Conservation (phyloP, 2,888 invertebrate genomes). For the Odontocerum albicorne region DNA sequence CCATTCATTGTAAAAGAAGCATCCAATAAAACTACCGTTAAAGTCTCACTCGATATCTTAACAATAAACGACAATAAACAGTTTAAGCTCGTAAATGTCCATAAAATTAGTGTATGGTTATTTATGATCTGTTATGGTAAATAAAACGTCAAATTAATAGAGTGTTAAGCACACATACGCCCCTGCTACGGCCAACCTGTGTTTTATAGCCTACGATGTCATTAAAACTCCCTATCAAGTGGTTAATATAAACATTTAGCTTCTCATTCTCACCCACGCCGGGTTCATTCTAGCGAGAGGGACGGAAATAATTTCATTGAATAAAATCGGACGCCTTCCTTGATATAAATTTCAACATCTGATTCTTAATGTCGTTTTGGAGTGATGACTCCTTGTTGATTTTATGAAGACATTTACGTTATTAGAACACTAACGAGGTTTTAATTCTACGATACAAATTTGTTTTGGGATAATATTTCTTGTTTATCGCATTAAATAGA, state of each 20-base stretch:
- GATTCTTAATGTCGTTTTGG: constrained; percentile 29
- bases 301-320: constrained; percentile 9
- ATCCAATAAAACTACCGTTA: too few relatives aligned
- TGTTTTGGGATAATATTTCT: too few relatives aligned
- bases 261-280: constrained; percentile 12
- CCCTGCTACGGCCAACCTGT: constrained; percentile 24
- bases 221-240: constrained; percentile 26
- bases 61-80: too few relatives aligned
- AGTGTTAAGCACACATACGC: constrained; percentile 22
- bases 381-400: constrained; percentile 17
- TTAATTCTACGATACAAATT: constrained; percentile 7
- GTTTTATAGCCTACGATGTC: constrained; percentile 32
- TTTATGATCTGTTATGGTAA: constrained; percentile 29
- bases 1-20: too few relatives aligned
- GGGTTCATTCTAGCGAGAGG: not conserved
- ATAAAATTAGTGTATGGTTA: constrained; percentile 19
- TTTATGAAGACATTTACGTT: constrained; percentile 12
- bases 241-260: not conserved
- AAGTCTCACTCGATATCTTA: too few relatives aligned
- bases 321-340: too few relatives aligned
- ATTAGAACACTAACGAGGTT: constrained; percentile 3
- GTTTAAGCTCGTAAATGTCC: constrained; percentile 34
- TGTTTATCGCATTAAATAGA: too few relatives aligned
- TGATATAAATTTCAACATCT: constrained; percentile 23
- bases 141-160: constrained; percentile 33